phyloP scores from a whole-genome alignment of 1,140 invertebrate species.

The Formica selysi region DNA sequence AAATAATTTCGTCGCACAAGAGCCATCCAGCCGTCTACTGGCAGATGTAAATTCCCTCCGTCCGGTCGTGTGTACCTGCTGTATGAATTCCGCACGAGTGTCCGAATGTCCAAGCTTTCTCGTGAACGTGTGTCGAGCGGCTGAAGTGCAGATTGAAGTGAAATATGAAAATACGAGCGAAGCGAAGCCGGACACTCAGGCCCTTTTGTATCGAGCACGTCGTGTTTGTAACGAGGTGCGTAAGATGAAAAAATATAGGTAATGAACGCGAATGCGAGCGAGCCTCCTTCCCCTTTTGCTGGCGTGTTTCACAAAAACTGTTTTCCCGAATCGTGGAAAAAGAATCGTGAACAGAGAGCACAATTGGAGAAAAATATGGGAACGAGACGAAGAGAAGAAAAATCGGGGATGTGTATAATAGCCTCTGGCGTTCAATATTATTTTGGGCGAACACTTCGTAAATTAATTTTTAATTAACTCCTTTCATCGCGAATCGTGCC shows the following conservation, averaged over 20 bases:
- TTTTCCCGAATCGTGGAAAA: constrained; percentile 43
- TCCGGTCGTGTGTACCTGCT: constrained; percentile 74
- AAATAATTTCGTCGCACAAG: constrained; percentile 79
- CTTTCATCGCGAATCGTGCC: constrained; percentile 2
- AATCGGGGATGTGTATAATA: neutral
- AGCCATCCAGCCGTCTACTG: constrained; percentile 65
- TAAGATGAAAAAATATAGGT: constrained; percentile 75
- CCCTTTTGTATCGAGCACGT: constrained; percentile 72
- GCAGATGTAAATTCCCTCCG: constrained; percentile 81
- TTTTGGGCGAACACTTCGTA: constrained; percentile 55
- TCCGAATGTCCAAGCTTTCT: constrained; percentile 83
- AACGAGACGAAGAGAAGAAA: neutral
- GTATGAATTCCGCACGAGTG: constrained; percentile 84
- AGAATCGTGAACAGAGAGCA: neutral
- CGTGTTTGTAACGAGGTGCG: constrained; percentile 71
- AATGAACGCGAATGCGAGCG: constrained; percentile 71
- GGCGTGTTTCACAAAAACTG: constrained; percentile 60
- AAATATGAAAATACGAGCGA: constrained; percentile 83
- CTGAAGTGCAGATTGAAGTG: constrained; percentile 85
- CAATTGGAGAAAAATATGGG: constrained; percentile 25
- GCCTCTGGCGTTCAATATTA: constrained; percentile 66
- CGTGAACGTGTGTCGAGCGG: constrained; percentile 76
- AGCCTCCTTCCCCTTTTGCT: constrained; percentile 15
- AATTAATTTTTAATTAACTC: constrained; percentile 70
- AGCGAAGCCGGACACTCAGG: constrained; percentile 50